Percentiles rank a stretch among this genome's conserved stretches.
These are phyloP conservation scores for Himalopsyche anomala DNA, from an alignment of 2,888 invertebrate genomes.

Conservation along the genomic window DNA sequence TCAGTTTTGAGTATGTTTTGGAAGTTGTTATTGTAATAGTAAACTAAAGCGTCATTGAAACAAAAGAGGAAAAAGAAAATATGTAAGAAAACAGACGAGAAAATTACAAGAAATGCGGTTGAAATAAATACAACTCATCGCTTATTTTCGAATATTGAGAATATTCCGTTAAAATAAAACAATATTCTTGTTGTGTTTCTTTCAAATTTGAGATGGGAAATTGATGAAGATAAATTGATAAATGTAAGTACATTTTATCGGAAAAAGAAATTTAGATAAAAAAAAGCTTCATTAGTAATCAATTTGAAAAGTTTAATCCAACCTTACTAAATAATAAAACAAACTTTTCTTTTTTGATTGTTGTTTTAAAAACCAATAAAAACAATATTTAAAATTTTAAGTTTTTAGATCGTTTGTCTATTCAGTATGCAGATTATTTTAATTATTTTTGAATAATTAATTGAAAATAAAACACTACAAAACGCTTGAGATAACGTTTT, in stretches of 20 bases:
- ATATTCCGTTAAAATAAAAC: slow-evolving; percentile 1
- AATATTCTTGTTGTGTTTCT: slow-evolving; percentile 2
- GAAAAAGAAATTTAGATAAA: neutral
- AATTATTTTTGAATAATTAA: no score
- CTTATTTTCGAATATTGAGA: slow-evolving; percentile 12
- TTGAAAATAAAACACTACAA: no score
- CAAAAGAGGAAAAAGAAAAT: slow-evolving; percentile 1
- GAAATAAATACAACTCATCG: slow-evolving; percentile 23
- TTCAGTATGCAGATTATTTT: no score
- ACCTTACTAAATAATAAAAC: neutral
- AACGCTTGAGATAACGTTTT: no score
- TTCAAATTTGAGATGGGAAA: neutral
- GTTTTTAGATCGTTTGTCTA: no score
- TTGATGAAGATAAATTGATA: slow-evolving; percentile 20
- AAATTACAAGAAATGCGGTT: slow-evolving; percentile 8
- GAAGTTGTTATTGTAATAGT: neutral
- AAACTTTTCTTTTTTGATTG: neutral
- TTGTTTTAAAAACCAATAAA: neutral
- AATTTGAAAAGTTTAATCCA: slow-evolving; percentile 17
- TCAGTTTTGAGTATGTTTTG: slow-evolving; percentile 1
- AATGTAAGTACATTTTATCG: neutral
- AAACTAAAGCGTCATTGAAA: neutral
- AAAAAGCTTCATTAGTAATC: slow-evolving; percentile 12
- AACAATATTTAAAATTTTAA: neutral
- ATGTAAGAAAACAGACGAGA: slow-evolving; percentile 6